A percentile compares a stretch with the other conserved stretches of the same genome.
These are phyloP conservation scores for Dallia pectoralis DNA, from an alignment of 2,797 vertebrate genomes.

Conservation along the genomic window DNA sequence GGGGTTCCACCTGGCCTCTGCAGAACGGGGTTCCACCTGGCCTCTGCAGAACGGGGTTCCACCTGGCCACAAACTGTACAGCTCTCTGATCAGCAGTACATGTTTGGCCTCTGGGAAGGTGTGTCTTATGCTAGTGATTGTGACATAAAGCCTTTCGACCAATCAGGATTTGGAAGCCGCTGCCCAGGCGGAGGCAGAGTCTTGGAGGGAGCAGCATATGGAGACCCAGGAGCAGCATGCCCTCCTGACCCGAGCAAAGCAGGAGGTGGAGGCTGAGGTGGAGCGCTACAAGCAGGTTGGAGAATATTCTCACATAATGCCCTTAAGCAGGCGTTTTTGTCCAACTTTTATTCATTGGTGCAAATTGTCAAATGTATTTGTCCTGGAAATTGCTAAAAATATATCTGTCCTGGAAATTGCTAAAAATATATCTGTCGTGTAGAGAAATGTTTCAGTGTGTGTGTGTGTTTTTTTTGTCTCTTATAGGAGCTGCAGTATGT, in stretches of 20 bases:
- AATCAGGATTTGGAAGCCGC: conserved; percentile 88
- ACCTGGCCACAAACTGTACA: too few species aligned
- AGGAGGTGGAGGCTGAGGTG: conserved; percentile 87
- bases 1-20: too few species aligned
- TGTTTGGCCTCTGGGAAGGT: not conserved
- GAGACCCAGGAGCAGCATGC: conserved; percentile 86
- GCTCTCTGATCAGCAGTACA: not conserved
- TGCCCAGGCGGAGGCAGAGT: conserved; percentile 85
- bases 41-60: too few species aligned
- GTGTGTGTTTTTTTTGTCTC: conserved; percentile 15
- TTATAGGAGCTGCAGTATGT: conserved; percentile 87
- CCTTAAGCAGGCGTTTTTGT: too few species aligned
- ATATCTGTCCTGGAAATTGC: not conserved
- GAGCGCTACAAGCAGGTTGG: conserved; percentile 91
- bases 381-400: too few species aligned
- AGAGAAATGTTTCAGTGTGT: not conserved
- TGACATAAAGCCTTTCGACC: not conserved
- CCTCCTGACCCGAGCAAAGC: conserved; percentile 77
- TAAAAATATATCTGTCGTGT: not conserved
- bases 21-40: too few species aligned
- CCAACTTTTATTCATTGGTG: too few species aligned
- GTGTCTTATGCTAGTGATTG: not conserved
- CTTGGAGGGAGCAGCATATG: conserved; percentile 84
- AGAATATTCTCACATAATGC: not conserved
- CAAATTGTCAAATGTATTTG: too few species aligned